Percentiles rank a stretch among this genome's conserved stretches.
Conservation (phyloP, 2,113 vertebrate species). For the Heteronetta atricapilla region DNA sequence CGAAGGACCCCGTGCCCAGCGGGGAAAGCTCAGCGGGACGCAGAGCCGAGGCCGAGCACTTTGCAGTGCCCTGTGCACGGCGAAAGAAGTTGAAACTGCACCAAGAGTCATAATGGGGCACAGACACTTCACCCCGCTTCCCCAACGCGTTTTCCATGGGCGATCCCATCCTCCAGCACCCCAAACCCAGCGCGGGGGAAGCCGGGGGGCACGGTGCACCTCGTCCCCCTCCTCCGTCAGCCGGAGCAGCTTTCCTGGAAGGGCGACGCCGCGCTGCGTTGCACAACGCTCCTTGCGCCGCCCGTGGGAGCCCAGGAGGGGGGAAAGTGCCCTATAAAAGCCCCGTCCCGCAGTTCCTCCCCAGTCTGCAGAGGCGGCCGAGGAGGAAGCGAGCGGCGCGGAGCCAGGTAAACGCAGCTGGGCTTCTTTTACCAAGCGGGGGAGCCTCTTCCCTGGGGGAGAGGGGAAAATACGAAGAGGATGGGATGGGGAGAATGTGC, state of each 20-base stretch:
- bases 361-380: background rate
- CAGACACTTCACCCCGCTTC: background rate
- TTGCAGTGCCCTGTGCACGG: background rate
- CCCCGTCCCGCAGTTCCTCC: fast-evolving
- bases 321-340: slow-evolving; percentile 2
- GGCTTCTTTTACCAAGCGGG: fast-evolving
- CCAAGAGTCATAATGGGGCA: fast-evolving
- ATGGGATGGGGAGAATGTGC: fast-evolving
- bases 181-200: background rate
- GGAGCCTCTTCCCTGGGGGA: background rate
- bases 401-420: background rate
- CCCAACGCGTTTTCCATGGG: background rate
- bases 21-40: background rate
- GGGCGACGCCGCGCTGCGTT: background rate
- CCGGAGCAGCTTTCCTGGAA: background rate
- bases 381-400: fast-evolving
- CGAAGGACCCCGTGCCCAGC: background rate
- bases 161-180: background rate
- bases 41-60: background rate
- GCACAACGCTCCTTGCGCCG: slow-evolving; percentile 22
- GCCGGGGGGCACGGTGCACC: fast-evolving
- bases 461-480: background rate
- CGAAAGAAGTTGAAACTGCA: background rate
- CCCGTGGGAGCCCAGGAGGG: fast-evolving
- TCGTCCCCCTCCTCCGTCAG: background rate